Evolutionary conservation across 2,113 vertebrate genomes (phyloP), one percentile per base, ranked within the genome.

Genomic region (Oncorhynchus gorbuscha): DNA sequence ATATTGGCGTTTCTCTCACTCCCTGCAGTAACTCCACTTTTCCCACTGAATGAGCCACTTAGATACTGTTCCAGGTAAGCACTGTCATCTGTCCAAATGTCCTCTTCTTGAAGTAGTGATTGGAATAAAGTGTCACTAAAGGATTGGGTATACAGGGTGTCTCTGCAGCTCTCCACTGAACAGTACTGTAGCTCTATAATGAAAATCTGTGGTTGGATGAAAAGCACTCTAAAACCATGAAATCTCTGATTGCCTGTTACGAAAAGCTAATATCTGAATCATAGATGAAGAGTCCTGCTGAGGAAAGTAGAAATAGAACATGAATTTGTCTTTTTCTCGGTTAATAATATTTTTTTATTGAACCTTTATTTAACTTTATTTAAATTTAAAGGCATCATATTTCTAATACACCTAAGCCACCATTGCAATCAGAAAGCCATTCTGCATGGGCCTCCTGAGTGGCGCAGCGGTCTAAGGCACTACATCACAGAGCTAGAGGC

Each of bases 381-480:
- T 35, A 35, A 35, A 35, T 48, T 71, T 80, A 39, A 45, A 68
- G 26, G 22, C 28, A 65, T 70, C 16, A 24, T n/a, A 35, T 79
- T 79, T 77, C 6, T 69, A 65, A 72, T 32, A 55, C 5, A 39
- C 30, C 65, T 45, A 28, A 61, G 8, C 48, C 64, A 22, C 39
- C 8, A 4, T 8, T 69, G 13, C 16, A n/a, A 18, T 58, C 68
- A 11, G 3, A 49, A 70, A 78, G 69, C 66, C 14, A 30, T 49
- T 61, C 6, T 49, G 73, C 32, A 35, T 35, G 32, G 32, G 32
- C 32, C 32, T 35, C 32, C 32, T 6, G 32, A 35, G 32, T 35
- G 32, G 32, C 32, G 5, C 32, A 35, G 32, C 32, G 5, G 32
- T 6, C 32, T 35, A 6, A 35, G 32, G 32, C 32, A 35, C 32